phyloP scores from a whole-genome alignment of 2,888 invertebrate species.

The Hoplodrina ambigua region DNA sequence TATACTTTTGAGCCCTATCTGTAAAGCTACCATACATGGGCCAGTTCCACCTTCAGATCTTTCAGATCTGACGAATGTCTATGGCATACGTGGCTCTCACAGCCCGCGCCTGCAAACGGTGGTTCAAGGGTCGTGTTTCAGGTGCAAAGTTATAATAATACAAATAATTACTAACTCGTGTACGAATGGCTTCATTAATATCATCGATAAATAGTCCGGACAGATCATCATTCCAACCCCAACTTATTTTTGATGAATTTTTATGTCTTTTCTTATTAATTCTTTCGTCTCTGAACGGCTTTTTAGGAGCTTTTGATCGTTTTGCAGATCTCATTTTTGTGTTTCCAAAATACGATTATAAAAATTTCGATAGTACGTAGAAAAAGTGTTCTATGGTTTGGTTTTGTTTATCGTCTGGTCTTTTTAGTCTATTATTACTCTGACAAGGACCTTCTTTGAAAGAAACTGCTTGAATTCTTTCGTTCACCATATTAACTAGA shows the following conservation, averaged over 20 bases:
- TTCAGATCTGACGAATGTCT: too few relatives aligned
- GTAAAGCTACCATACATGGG: too few relatives aligned
- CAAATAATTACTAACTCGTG: slow-evolving; percentile 33
- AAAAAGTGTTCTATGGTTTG: slow-evolving; percentile 8
- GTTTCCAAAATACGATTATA: background rate
- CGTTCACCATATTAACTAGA: too few relatives aligned
- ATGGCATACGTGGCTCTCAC: too few relatives aligned
- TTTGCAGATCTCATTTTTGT: slow-evolving; percentile 42
- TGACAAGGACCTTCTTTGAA: background rate
- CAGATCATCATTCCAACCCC: slow-evolving; percentile 33
- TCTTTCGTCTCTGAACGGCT: background rate
- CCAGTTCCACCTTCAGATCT: too few relatives aligned
- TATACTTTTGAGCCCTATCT: too few relatives aligned
- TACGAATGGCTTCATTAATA: slow-evolving; percentile 68
- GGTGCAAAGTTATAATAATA: too few relatives aligned
- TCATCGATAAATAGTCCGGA: slow-evolving; percentile 59
- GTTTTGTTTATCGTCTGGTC: background rate
- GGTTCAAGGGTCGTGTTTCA: too few relatives aligned
- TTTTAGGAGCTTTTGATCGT: slow-evolving; percentile 32
- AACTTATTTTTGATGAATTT: slow-evolving; percentile 38
- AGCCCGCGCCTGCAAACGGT: too few relatives aligned
- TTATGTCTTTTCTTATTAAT: slow-evolving; percentile 43
- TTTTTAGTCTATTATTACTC: slow-evolving; percentile 17
- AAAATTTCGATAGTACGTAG: slow-evolving; percentile 47
- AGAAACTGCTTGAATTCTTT: background rate